Conservation (phyloP, 2,797 vertebrate species). For the Danio jaintianensis region DNA sequence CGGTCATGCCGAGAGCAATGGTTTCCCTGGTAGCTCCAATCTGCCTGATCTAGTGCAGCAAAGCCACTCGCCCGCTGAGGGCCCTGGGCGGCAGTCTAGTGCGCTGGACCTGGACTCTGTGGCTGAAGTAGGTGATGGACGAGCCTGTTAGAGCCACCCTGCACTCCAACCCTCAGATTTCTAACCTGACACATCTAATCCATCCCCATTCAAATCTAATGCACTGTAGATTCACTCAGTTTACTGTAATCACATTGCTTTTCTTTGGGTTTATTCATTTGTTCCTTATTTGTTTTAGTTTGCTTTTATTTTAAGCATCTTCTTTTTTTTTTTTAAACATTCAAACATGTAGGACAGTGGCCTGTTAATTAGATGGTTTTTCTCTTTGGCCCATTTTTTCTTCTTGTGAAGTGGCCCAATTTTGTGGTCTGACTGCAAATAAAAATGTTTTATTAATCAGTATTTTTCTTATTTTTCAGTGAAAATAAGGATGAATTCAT, state of each 20-base stretch:
- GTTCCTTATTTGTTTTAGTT: constrained; percentile 3
- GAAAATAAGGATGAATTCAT: not conserved
- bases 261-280: not conserved
- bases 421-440: not conserved
- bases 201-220: constrained; percentile 31
- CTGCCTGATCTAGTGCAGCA: constrained; percentile 97
- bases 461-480: not conserved
- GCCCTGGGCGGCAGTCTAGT: constrained; percentile 83
- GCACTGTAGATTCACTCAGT: constrained; percentile 36
- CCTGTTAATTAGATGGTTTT: not conserved
- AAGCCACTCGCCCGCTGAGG: constrained; percentile 90
- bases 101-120: constrained; percentile 85
- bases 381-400: not conserved
- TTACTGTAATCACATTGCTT: not conserved
- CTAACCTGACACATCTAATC: constrained; percentile 52
- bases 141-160: constrained; percentile 55
- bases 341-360: not conserved
- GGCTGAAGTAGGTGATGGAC: constrained; percentile 84
- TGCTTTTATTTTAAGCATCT: constrained; percentile 1
- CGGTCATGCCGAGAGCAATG: constrained; percentile 89
- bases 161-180: constrained; percentile 36
- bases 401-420: not conserved
- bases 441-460: not conserved
- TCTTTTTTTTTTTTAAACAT: not conserved
- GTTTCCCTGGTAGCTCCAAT: constrained; percentile 91